Conservation (phyloP, 2,888 invertebrate genomes). For the Caenorhabditis sp. region DNA sequence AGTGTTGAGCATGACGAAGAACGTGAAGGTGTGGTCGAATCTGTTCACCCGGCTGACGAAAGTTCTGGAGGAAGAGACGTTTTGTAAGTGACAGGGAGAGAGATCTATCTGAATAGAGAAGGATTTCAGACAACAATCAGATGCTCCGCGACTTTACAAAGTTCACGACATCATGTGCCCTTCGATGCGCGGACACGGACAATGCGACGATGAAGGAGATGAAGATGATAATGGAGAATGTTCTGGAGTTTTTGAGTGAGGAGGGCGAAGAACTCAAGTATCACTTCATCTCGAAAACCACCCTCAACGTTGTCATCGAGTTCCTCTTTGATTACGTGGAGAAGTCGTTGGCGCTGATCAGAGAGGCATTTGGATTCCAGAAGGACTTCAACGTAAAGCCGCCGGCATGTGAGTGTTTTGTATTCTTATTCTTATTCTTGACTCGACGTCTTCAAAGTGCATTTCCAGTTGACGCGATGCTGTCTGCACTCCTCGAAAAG, state of each 20-base stretch:
- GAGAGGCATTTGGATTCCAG: slow-evolving; percentile 47
- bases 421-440: not conserved
- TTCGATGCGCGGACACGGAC: slow-evolving; percentile 45
- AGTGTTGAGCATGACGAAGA: slow-evolving; percentile 39
- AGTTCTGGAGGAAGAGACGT: slow-evolving; percentile 49
- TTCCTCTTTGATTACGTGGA: slow-evolving; percentile 48
- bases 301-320: slow-evolving; percentile 48
- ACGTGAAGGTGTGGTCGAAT: slow-evolving; percentile 56
- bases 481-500: slow-evolving; percentile 38
- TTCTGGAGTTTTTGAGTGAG: slow-evolving; percentile 61
- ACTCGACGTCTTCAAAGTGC: not conserved
- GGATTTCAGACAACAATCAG: slow-evolving; percentile 55
- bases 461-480: slow-evolving; percentile 46
- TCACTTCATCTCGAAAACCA: slow-evolving; percentile 44
- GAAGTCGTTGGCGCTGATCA: slow-evolving; percentile 36
- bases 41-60: slow-evolving; percentile 37
- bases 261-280: slow-evolving; percentile 53
- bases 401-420: slow-evolving; percentile 41
- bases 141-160: slow-evolving; percentile 55
- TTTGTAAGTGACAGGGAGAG: too few species aligned
- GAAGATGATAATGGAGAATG: slow-evolving; percentile 48
- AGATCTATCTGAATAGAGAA: not conserved
- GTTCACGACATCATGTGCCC: slow-evolving; percentile 36
- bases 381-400: slow-evolving; percentile 61
- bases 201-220: slow-evolving; percentile 28